Percentiles rank a stretch among this genome's conserved stretches.
Conservation (phyloP, 1,140 invertebrate species). For the Drosophila ogumai region DNA sequence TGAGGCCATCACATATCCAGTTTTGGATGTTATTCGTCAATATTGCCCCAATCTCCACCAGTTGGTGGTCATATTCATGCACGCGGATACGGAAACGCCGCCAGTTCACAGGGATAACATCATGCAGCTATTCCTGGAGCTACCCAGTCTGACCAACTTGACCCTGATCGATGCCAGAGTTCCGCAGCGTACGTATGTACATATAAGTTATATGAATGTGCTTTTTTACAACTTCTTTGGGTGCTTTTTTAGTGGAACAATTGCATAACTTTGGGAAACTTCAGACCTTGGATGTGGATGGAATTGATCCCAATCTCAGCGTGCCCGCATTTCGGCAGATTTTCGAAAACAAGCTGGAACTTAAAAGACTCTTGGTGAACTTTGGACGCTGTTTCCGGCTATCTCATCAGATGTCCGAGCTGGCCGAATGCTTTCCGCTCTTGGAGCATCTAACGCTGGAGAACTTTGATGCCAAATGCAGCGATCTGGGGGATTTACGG, state of each 20-base stretch:
- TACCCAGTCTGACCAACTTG: constrained; percentile 38
- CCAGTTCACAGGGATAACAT: constrained; percentile 24
- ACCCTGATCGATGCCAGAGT: constrained; percentile 64
- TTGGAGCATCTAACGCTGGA: constrained; percentile 62
- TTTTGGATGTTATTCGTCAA: constrained; percentile 32
- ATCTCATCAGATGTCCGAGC: constrained; percentile 5
- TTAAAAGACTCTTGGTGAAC: constrained; percentile 40
- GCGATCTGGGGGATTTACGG: constrained; percentile 48
- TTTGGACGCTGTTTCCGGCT: constrained; percentile 29
- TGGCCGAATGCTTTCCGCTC: constrained; percentile 29
- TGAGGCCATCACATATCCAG: constrained; percentile 45
- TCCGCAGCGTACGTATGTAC: constrained; percentile 27
- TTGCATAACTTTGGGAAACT: constrained; percentile 41
- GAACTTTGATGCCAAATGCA: constrained; percentile 39
- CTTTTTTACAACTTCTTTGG: too few relatives aligned
- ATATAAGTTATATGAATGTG: too few relatives aligned
- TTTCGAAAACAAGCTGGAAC: constrained; percentile 32
- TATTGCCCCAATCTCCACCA: constrained; percentile 53
- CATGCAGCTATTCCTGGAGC: constrained; percentile 34
- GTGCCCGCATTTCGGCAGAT: constrained; percentile 31
- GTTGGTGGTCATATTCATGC: constrained; percentile 58
- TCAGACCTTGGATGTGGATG: constrained; percentile 59
- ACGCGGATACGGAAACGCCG: constrained; percentile 23
- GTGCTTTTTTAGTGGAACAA: constrained; percentile 27
- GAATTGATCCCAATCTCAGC: constrained; percentile 44